Percentiles rank a stretch among this genome's conserved stretches.
Conservation (phyloP, 2,888 invertebrate genomes). For the Glaucopsyche alexis region DNA sequence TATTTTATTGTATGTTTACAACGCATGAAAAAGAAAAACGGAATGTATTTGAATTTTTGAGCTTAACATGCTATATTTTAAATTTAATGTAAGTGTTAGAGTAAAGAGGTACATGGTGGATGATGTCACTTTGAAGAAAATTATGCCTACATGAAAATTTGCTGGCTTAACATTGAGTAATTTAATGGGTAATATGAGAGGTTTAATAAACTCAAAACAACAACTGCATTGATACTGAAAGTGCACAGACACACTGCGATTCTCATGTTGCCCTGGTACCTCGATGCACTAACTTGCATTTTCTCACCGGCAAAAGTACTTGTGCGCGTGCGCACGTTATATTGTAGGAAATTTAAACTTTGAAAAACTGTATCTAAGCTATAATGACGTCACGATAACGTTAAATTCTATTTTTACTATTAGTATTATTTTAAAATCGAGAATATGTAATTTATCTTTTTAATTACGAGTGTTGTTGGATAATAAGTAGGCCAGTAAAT, state of each 20-base stretch:
- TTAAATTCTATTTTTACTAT: not conserved
- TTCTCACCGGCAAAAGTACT: slow-evolving; percentile 37
- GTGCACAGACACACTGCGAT: slow-evolving; percentile 36
- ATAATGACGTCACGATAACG: not conserved
- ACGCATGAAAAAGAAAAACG: too few relatives aligned
- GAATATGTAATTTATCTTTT: too few relatives aligned
- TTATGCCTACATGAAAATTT: too few relatives aligned
- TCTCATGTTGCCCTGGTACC: slow-evolving; percentile 61
- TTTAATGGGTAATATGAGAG: not conserved
- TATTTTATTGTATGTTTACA: too few relatives aligned
- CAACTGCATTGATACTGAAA: slow-evolving; percentile 14
- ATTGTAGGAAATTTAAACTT: not conserved
- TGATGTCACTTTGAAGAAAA: too few relatives aligned
- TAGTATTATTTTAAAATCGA: too few relatives aligned
- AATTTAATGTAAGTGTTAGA: too few relatives aligned
- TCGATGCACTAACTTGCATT: slow-evolving; percentile 66
- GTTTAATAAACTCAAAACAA: not conserved
- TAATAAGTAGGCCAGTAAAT: too few relatives aligned
- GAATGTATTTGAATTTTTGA: not conserved
- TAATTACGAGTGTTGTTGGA: too few relatives aligned
- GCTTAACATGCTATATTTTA: too few relatives aligned
- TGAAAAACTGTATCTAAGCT: not conserved
- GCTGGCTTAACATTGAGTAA: too few relatives aligned
- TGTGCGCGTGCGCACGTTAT: slow-evolving; percentile 1
- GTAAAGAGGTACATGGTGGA: too few relatives aligned